Base-by-base conservation (phyloP, 2,888 invertebrate species). In the Therioaphis trifolii region DNA sequence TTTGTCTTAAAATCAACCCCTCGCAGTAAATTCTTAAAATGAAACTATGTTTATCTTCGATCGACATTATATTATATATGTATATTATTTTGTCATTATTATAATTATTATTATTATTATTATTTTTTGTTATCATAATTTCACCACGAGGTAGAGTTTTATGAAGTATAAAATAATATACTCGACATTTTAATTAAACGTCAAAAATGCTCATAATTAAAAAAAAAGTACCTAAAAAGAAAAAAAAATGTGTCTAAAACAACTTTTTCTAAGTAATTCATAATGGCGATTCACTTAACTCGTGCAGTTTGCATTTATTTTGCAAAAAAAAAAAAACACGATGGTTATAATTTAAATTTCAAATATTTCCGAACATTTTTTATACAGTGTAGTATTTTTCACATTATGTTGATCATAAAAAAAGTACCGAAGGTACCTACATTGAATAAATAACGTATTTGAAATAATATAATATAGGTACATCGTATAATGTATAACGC, bases 171-270 rank as follows among this genome's bases (percentile, higher is more conserved):
- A 29, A 35, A 63, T 63, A 63, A 63, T n/a, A 63, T 63, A 63
- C 63, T 63, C 5, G 18, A 63, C 35, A 9, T 63, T 63, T 63
- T 63, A 63, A 63, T 63, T 63, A 63, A 63, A 63, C 35, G 29
- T 63, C 35, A 9, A 35, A 29, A n/a, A 63, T n/a, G 63, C n/a
- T n/a, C 21, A 9, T 55, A 55, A 55, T 55, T 55, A 55, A 18
- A 55, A 55, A n/a, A n/a, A n/a, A n/a, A n/a, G n/a, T n/a, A 55
- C 55, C 9, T 55, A 18, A 18, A 55, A 55, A 55, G 11, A 43
- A 43, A 43, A 43, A 43, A 43, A 43, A 43, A 55, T n/a, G 21
- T n/a, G 21, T 55, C n/a, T 4, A 55, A 55, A 21, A 55, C 55
- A 21, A 21, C 18, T 55, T 55, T 55, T 55, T 21, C 55, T 7